phyloP scores from a whole-genome alignment of 1,140 invertebrate genomes.

The Ostrea edulis region DNA sequence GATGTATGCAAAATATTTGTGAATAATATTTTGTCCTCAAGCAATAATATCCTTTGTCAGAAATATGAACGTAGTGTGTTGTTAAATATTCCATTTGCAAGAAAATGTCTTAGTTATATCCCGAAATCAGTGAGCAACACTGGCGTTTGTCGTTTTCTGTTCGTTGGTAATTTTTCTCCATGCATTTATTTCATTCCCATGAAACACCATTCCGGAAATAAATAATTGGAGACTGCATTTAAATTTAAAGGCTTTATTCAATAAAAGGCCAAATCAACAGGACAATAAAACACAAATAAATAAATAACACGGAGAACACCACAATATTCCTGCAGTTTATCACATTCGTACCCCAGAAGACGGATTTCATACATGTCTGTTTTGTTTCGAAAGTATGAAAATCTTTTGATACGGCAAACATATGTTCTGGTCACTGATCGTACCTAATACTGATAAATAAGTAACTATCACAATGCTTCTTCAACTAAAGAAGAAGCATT shows the following conservation, averaged over 20 bases:
- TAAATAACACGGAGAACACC: constrained; percentile 22
- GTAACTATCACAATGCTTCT: neutral
- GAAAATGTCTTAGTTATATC: too few relatives aligned
- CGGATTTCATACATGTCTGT: constrained; percentile 32
- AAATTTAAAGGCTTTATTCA: constrained; percentile 2
- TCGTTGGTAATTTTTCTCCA: neutral
- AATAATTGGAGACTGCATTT: neutral
- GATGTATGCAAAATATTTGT: neutral
- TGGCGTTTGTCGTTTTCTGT: neutral
- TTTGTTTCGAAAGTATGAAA: constrained; percentile 31
- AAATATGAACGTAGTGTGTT: neutral
- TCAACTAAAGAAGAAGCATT: neutral
- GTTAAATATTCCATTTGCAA: neutral
- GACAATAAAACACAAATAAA: constrained; percentile 16
- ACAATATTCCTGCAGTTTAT: constrained; percentile 24
- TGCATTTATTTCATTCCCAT: neutral
- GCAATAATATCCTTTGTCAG: neutral
- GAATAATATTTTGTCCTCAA: neutral
- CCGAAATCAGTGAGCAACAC: neutral
- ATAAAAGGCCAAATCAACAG: neutral
- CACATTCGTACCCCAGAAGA: constrained; percentile 7
- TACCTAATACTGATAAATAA: constrained; percentile 8
- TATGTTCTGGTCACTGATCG: neutral
- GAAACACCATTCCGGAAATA: neutral
- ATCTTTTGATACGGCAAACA: neutral